Base-by-base conservation (phyloP, 1,140 invertebrate species). In the Bombus superbus region DNA sequence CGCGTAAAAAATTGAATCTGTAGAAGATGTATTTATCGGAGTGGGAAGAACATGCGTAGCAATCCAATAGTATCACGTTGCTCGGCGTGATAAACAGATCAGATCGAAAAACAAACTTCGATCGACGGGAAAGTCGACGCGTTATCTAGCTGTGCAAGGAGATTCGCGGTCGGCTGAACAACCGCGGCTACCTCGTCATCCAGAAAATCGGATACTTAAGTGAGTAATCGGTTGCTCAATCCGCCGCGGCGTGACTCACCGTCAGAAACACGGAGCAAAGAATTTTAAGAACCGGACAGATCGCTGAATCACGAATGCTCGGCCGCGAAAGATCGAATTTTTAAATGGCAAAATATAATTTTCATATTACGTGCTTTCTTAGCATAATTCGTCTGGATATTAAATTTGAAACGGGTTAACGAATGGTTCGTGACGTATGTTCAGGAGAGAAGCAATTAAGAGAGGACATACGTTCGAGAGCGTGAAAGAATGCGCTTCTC, bases 171-270 rank as follows among this genome's bases (percentile, higher is more conserved):
- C n/a, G 68, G 28, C 18, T 10, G 44, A 72, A 66, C 64, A 18
- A 53, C 28, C 42, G 3, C 22, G 75, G 18, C 68, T 42, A 35
- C 35, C 32, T 83, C 28, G 75, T 74, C 57, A 64, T 18, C 44
- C 68, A 64, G 68, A 74, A 78, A 82, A 68, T 77, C 53, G 64
- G 57, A 44, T 73, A 62, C 47, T 73, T 47, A 35, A 66, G 42
- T 89, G 88, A 86, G 57, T 89, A 89, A 89, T 89, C 84, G 66
- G 47, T 89, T 81, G 88, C 62, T 81, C 53, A 71, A 89, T 83
- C 68, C 4, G 22, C 32, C 10, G 18, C 40, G 1, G 18, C 10
- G 42, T 89, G 88, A 89, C 66, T 89, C 88, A 89, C 62, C 69
- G 42, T n/a, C 42, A 28, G 53, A 73, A 53, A 35, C 59, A 9